Evolutionary conservation across 1,140 invertebrate species (phyloP), one percentile per base, ranked within the genome.

Genomic region (Choristoneura fumiferana): DNA sequence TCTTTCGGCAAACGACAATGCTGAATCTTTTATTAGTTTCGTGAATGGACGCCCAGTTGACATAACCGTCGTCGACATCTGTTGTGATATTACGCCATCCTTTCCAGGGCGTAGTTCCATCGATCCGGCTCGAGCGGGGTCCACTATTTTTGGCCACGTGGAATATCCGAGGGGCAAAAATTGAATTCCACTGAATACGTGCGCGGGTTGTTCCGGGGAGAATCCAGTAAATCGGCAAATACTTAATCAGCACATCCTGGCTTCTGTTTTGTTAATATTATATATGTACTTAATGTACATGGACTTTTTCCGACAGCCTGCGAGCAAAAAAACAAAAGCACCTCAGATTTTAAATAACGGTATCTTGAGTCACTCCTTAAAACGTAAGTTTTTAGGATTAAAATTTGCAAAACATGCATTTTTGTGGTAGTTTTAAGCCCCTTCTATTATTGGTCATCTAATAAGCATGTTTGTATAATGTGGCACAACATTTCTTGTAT

Each of bases 21-120:
- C 81, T 88, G 84, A 86, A 84, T 86, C 81, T 86, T 84, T 87
- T 87, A 87, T 87, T 87, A 87, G 81, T 81, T 84, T 78, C 59
- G 79, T 81, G 84, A 86, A 85, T 84, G 79, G 78, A 78, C 70
- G 81, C 71, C 74, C 76, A 79, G 78, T 84, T 83, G 81, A 86
- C 83, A 82, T 87, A 87, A 87, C 80, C 83, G 81, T 86, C 81
- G 71, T 67, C 71, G 77, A 81, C 84, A 87, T 84, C 81, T 87
- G 84, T 84, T 85, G 81, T 84, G 76, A 84, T 87, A 87, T 86
- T 83, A 79, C 79, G 69, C 84, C 73, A 78, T 84, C 75, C 76
- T 77, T 73, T 63, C 71, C 60, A 74, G 71, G 61, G 68, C 65
- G 68, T 65, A 64, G 65, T 78, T 73, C 67, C 64, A 77, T 81